Conservation (phyloP, 2,888 invertebrate genomes). For the Cheiracanthium punctorium region DNA sequence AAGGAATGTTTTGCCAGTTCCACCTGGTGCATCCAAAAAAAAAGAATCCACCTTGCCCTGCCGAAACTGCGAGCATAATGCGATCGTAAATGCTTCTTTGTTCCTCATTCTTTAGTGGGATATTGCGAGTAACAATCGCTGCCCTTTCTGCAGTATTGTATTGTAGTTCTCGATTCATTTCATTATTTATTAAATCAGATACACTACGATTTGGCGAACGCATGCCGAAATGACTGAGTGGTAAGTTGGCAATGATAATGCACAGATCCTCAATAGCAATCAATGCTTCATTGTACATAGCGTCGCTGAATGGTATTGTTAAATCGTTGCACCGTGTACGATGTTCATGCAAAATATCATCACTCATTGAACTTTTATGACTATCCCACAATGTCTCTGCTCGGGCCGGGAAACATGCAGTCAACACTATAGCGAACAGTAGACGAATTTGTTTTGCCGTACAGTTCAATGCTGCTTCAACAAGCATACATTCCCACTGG, state of each 20-base stretch:
- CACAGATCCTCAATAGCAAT: constrained; percentile 42
- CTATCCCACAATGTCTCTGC: too few species aligned
- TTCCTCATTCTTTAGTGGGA: constrained; percentile 26
- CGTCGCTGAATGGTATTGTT: constrained; percentile 38
- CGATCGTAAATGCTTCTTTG: constrained; percentile 4
- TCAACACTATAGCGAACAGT: too few species aligned
- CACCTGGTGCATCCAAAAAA: background rate
- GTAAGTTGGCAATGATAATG: constrained; percentile 32
- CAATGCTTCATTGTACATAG: constrained; percentile 49
- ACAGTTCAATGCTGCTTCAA: too few species aligned
- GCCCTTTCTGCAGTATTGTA: constrained; percentile 23
- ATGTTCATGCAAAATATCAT: constrained; percentile 27
- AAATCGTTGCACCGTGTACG: constrained; percentile 25
- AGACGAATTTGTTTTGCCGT: too few species aligned
- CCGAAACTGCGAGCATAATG: too few species aligned
- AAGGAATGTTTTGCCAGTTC: background rate
- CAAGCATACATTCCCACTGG: too few species aligned
- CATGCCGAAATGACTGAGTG: background rate
- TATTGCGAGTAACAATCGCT: constrained; percentile 34
- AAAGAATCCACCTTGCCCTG: too few species aligned
- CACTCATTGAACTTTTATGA: constrained; percentile 38
- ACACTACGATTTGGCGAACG: too few species aligned
- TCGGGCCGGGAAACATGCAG: too few species aligned
- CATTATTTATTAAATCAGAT: background rate
- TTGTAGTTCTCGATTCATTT: constrained; percentile 24